These are phyloP conservation scores for Passer domesticus DNA, from an alignment of 2,113 vertebrate species.

Conservation along the genomic window DNA sequence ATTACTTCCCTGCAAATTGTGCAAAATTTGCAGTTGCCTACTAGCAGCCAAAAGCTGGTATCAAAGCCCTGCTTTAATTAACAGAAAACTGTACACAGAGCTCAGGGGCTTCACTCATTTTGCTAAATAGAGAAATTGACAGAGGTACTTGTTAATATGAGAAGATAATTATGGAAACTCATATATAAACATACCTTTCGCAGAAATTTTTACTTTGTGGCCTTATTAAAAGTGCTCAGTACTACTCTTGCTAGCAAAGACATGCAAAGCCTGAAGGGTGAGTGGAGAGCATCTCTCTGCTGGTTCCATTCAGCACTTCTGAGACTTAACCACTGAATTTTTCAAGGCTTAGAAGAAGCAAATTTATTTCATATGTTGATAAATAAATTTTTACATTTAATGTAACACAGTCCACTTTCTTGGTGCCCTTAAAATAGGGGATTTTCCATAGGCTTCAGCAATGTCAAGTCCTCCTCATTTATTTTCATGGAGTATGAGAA, in stretches of 20 bases:
- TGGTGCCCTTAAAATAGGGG: fast-evolving
- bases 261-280: background rate
- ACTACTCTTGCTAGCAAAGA: background rate
- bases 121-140: background rate
- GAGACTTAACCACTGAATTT: background rate
- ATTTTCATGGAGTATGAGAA: background rate
- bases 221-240: background rate
- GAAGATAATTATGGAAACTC: background rate
- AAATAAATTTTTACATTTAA: background rate
- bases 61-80: slow-evolving; percentile 12
- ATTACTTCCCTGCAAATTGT: background rate
- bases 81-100: background rate
- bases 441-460: background rate
- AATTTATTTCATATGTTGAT: background rate
- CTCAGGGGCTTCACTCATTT: background rate
- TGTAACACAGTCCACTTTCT: background rate
- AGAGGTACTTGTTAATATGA: background rate
- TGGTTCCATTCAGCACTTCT: background rate
- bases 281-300: background rate
- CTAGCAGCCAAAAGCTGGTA: background rate
- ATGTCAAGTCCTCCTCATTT: background rate
- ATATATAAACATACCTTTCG: background rate
- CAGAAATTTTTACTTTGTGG: background rate
- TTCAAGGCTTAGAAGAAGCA: background rate
- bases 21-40: background rate